Base-by-base conservation (phyloP, 2,797 vertebrate genomes). In the Hapalemur alaotrensis region DNA sequence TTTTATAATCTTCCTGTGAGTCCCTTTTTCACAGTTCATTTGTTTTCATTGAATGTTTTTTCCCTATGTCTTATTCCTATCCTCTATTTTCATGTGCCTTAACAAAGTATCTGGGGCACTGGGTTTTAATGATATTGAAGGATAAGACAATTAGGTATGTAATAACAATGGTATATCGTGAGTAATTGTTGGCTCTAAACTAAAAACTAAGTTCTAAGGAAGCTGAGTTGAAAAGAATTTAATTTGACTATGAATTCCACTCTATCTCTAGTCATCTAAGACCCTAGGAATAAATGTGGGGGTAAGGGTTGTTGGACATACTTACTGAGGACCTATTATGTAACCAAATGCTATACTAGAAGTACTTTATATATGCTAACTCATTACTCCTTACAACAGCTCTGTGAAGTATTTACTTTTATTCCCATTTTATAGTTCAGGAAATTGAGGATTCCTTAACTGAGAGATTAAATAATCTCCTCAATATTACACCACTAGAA, bases 21-120 rank as follows among this genome's bases (percentile, higher is more conserved):
- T 57, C 10, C 43, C 8, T 50, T 89, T 92, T 83, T 61, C 43
- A 90, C 2, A 28, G 32, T 35, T 78, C 41, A 86, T 91, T 93
- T 91, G 30, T 85, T 97, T 93, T 22, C n/a, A 94, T 65, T 23
- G 32, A 61, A 69, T 80, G 81, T 57, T 94, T 87, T 63, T 32
- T 82, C 41, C 18, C 30, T 85, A 41, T 57, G 12, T 20, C 23
- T 52, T 28, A 23, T 20, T 92, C 35, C 20, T 48, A 72, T 23
- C 25, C 18, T 89, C 32, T 89, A 46, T 95, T 92, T 91, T 87
- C 15, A 61, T 46, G 7, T 89, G 41, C n/a, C 61, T 94, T 83
- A 84, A 41, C 35, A 92, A 78, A 90, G 17, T 87, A 70, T 50
- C 30, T 9, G 17, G 43, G 22, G 9, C 23, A 76, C 32, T 85